phyloP scores from a whole-genome alignment of 2,113 vertebrate species.

The Passer montanus region DNA sequence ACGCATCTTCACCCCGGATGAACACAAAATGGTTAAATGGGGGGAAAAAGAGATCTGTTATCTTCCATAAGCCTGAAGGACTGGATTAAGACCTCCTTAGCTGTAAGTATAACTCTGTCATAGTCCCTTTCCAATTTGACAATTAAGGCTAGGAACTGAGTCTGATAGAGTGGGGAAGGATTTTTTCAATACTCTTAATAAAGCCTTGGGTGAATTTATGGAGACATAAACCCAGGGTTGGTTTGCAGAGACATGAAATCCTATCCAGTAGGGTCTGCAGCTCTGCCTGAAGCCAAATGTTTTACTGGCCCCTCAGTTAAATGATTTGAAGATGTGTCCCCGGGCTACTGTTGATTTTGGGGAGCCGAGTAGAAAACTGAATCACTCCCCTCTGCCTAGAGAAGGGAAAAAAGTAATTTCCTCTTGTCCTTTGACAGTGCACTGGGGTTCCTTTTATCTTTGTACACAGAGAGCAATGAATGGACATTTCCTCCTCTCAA shows the following conservation, averaged over 20 bases:
- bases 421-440: not conserved
- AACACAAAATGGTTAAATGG: not conserved
- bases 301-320: not conserved
- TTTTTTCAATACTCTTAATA: not conserved
- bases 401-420: not conserved
- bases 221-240: not conserved
- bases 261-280: not conserved
- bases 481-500: not conserved
- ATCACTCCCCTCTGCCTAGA: not conserved
- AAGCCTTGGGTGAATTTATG: not conserved
- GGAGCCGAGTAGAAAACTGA: not conserved
- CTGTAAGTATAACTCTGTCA: not conserved
- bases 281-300: not conserved
- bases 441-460: not conserved
- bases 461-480: not conserved
- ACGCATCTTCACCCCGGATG: not conserved
- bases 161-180: not conserved
- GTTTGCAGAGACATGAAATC: not conserved
- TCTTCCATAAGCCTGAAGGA: not conserved
- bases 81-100: not conserved
- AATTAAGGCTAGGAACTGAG: not conserved
- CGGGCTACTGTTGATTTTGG: not conserved
- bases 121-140: not conserved
- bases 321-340: accelerated
- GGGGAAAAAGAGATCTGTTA: not conserved